Base-by-base conservation (phyloP, 2,797 vertebrate species). In the Leptodactylus fallax region DNA sequence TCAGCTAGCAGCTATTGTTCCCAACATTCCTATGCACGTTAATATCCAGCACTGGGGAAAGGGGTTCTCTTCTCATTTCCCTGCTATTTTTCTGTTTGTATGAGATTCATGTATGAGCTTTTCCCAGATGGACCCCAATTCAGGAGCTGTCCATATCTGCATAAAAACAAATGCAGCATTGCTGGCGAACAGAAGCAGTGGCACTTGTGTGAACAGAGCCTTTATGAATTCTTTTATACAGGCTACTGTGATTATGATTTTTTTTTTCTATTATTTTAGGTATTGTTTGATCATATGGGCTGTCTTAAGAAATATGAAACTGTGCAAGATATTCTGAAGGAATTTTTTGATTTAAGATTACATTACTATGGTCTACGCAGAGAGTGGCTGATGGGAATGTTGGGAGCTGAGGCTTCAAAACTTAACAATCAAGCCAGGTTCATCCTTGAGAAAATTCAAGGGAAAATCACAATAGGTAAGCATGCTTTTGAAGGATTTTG, bases 231-330 rank as follows among this genome's bases (percentile, higher is more conserved):
- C 0, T 11, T 53, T 53, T 53, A 53, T 12, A 53, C 51, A 53
- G 12, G 36, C 1, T 36, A 36, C 36, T 36, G 36, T 36, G 1
- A 36, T 36, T 1, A 36, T 36, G 36, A 36, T 36, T 36, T 36
- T 2, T 36, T 23, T 45, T 77, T 77, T 49, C 12, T 19, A 47
- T 21, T 53, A 47, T 51, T 51, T 51, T 78, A 99, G 98, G 98
- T 99, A 94, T 95, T 99, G 27, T 99, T 99, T 94, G 98, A 99
- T 94, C 98, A 99, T 92, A 99, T 99, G 98, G 98, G 98, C 36
- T 99, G 98, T 93, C 85, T 99, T 81, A 99, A 99, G 95, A 96
- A 98, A 88, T 99, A 99, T 7, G 98, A 99, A 88, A 98, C 98
- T 0, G 98, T 99, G 71, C 97, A 98, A 27, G 98, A 99, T 89